Evolutionary conservation across 2,797 vertebrate species (phyloP).

Genomic region (Calcarius lapponicus): DNA sequence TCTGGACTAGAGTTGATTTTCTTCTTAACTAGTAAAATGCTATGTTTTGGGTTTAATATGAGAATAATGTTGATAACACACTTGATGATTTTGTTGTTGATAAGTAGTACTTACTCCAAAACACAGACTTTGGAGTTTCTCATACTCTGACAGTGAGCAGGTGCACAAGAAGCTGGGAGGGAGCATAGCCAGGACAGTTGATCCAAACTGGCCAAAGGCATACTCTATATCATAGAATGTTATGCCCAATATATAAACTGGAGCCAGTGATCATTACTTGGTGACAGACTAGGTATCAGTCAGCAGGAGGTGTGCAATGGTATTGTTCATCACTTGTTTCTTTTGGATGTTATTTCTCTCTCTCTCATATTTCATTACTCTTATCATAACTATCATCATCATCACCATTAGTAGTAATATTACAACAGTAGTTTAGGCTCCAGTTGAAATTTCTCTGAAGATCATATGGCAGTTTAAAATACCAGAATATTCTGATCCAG

Average conservation of each 20-base stretch:
- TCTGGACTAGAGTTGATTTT: neutral
- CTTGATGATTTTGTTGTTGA: neutral
- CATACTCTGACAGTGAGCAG: neutral
- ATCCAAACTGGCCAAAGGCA: neutral
- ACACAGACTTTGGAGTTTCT: neutral
- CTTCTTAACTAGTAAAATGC: neutral
- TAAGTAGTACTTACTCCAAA: neutral
- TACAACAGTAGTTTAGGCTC: neutral
- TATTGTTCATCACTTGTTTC: neutral
- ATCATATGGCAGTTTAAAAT: neutral
- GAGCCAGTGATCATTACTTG: neutral
- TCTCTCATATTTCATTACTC: neutral
- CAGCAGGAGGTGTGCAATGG: neutral
- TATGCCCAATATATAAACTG: neutral
- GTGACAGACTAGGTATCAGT: neutral
- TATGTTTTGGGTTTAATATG: neutral
- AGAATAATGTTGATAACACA: neutral
- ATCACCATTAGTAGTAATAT: neutral
- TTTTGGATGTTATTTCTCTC: neutral
- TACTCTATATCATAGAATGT: accelerated
- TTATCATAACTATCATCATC: neutral
- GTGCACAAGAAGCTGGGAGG: neutral
- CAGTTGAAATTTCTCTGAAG: neutral
- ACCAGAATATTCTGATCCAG: neutral
- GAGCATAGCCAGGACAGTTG: neutral